Evolutionary conservation across 2,113 vertebrate species (phyloP), one percentile per base, ranked within the genome.

Genomic region (Microcebus lehilahytsara): DNA sequence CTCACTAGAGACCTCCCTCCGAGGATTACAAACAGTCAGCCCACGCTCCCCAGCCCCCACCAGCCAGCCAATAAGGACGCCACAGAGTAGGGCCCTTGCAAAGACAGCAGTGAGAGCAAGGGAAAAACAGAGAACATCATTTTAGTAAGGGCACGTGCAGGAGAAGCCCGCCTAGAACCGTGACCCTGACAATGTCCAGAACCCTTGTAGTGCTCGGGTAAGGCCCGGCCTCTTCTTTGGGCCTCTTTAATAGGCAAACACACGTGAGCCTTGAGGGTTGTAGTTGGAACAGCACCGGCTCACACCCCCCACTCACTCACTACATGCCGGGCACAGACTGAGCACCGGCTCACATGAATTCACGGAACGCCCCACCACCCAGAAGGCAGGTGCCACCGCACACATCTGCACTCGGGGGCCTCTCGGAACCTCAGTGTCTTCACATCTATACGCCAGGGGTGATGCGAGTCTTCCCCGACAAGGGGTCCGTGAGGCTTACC

Each of bases 101-200:
- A 7, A 27, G 87, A 75, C 23, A 25, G 13, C 34, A 1, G 16
- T 3, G 20, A 23, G 7, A 10, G 16, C 12, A 46, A 32, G 49
- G 7, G n/a, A 2, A 62, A n/a, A 53, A 25, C 3, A 13, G 23
- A 17, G 46, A 46, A 11, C 7, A 13, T 5, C 9, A 40, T 2
- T 27, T 3, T 11, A 2, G 9, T 2, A 37, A 12, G 16, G 5
- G 46, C 14, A 64, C 71, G 3, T 0, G 0, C 13, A 25, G 17
- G 32, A 62, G 51, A 27, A 22, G 37, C 32, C 27, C 12, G 0
- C 40, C 56, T 49, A 17, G 7, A 71, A 32, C 20, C 17, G 0
- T 5, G 11, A 2, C 46, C n/a, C 34, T 34, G 22, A 19, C 51
- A 0, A 10, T 25, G n/a, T 37, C n/a, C 13, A 3, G 40, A 49